Base-by-base conservation (phyloP, 2,888 invertebrate genomes). In the Strigamia crassipes region DNA sequence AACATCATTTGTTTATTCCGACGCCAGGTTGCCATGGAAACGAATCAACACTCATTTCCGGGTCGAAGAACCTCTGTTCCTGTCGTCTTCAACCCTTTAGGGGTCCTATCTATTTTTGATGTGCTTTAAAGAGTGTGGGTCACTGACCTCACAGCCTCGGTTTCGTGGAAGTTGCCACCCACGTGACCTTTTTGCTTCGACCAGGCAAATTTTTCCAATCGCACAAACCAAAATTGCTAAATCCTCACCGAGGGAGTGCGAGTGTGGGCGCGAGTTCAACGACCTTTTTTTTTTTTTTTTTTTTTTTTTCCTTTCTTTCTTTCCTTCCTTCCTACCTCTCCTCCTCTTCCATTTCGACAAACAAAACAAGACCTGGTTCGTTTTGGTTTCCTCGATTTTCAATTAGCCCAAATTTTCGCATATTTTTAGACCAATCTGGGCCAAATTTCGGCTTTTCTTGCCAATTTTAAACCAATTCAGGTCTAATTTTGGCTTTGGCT, bases 101-200 rank as follows among this genome's bases (percentile, higher is more conserved):
- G 61, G 61, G 2, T 61, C 61, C 61, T 61, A 61, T 61, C 61
- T 61, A 61, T 61, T 61, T 61, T 61, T 61, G 61, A 61, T 61
- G 61, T n/a, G 18, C 61, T 61, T 61, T 23, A 61, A 61, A 61
- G 61, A 61, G 61, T 61, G 61, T 61, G 61, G 61, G 61, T 61
- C 61, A 61, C 61, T 61, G 61, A 61, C 61, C 61, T 61, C 61
- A 61, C 61, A 61, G 61, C 61, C 61, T 61, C 61, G 61, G 61
- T 61, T 61, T 61, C 61, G 23, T 61, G 61, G 61, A 61, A 61
- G 61, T 61, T 61, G 6, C 61, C 61, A 61, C 61, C 61, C 61
- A 61, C 61, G 61, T 61, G 61, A 61, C 61, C 61, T 61, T 61
- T 34, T 61, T 61, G 61, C 21, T 61, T 61, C 42, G 10, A 61